phyloP scores from a whole-genome alignment of 2,113 vertebrate species.

The Lampris megalopsis region DNA sequence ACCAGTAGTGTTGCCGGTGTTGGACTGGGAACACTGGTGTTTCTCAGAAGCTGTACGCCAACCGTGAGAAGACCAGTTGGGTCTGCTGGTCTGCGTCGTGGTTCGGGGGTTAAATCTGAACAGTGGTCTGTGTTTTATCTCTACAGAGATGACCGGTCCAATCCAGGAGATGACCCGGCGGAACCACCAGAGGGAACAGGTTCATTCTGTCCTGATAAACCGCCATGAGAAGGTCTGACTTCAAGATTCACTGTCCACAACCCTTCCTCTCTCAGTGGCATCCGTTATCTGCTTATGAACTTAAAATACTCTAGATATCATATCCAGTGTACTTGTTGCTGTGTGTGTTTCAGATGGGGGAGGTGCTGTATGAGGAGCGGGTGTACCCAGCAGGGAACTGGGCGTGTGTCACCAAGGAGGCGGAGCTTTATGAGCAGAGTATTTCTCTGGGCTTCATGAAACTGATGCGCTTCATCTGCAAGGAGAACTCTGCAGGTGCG shows the following conservation, averaged over 20 bases:
- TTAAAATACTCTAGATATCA: too few relatives aligned
- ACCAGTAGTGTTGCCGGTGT: too few relatives aligned
- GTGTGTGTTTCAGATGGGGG: constrained; percentile 77
- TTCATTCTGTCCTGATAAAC: constrained; percentile 76
- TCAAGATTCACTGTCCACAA: too few relatives aligned
- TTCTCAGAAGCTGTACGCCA: too few relatives aligned
- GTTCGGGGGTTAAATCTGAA: too few relatives aligned
- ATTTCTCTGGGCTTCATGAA: constrained; percentile 91
- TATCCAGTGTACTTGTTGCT: constrained; percentile 2
- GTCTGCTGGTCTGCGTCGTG: too few relatives aligned
- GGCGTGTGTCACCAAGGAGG: constrained; percentile 82
- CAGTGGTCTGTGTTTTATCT: constrained; percentile 40
- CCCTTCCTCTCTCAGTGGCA: too few relatives aligned
- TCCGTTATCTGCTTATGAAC: too few relatives aligned
- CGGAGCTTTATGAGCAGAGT: constrained; percentile 88
- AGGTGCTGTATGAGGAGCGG: constrained; percentile 84
- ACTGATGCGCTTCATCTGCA: constrained; percentile 91
- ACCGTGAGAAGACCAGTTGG: too few relatives aligned
- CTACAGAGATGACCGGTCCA: constrained; percentile 86
- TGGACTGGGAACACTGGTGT: too few relatives aligned
- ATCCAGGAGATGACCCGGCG: constrained; percentile 86
- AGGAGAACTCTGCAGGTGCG: constrained; percentile 88
- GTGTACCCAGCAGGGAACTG: constrained; percentile 85
- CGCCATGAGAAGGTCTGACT: constrained; percentile 81
- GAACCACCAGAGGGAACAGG: constrained; percentile 78